A percentile compares a stretch with the other conserved stretches of the same genome.
These are phyloP conservation scores for Phalera bucephala DNA, from an alignment of 2,888 invertebrate genomes.

Conservation along the genomic window DNA sequence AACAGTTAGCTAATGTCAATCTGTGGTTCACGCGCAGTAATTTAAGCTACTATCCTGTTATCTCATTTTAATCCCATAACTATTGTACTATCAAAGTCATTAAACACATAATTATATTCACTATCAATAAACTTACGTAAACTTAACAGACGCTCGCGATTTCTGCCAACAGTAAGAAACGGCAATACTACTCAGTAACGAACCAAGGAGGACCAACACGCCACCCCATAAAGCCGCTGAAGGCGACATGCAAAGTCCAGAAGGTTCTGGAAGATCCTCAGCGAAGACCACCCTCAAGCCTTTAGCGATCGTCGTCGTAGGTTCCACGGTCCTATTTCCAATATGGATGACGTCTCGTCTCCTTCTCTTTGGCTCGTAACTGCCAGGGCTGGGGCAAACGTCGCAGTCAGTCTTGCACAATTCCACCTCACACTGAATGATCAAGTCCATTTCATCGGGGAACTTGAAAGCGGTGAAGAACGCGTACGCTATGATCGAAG, in stretches of 20 bases:
- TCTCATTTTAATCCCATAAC: too few relatives aligned
- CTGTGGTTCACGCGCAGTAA: too few relatives aligned
- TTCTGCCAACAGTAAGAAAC: slow-evolving; percentile 72
- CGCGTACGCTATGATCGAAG: slow-evolving; percentile 89
- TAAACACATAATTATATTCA: too few relatives aligned
- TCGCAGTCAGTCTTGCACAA: slow-evolving; percentile 91
- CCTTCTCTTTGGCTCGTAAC: slow-evolving; percentile 75
- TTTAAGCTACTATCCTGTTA: too few relatives aligned
- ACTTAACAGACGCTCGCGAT: slow-evolving; percentile 57
- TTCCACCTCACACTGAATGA: slow-evolving; percentile 92
- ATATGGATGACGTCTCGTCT: slow-evolving; percentile 70
- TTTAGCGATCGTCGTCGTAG: slow-evolving; percentile 85
- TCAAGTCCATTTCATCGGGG: slow-evolving; percentile 92
- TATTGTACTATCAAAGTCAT: too few relatives aligned
- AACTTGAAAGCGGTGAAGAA: slow-evolving; percentile 93
- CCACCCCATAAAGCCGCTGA: slow-evolving; percentile 85
- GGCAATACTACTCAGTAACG: slow-evolving; percentile 78
- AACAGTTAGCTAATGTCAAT: too few relatives aligned
- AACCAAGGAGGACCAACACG: slow-evolving; percentile 82
- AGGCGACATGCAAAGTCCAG: slow-evolving; percentile 85
- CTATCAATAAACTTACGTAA: slow-evolving; percentile 44
- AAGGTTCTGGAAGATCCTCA: slow-evolving; percentile 82
- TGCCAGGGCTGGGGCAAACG: slow-evolving; percentile 87
- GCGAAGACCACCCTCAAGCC: slow-evolving; percentile 87
- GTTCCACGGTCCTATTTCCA: slow-evolving; percentile 78